A percentile compares a stretch with the other conserved stretches of the same genome.
Evolutionary conservation across 2,113 vertebrate genomes (phyloP).

Genomic region (Tor tambroides): DNA sequence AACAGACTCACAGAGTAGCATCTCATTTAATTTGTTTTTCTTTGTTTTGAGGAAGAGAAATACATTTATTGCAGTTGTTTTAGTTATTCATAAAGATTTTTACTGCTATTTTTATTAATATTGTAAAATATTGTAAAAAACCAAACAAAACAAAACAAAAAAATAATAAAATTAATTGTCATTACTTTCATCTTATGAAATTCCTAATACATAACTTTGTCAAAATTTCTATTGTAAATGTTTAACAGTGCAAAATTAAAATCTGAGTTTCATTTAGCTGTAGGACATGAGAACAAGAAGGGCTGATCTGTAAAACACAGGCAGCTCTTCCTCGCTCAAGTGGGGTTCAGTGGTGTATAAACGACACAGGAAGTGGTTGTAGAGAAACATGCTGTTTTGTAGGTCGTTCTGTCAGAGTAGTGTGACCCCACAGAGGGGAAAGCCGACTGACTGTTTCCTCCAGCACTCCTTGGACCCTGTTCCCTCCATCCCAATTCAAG

Average conservation of each 20-base stretch:
- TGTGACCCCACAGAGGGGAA: not conserved
- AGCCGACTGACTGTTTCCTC: not conserved
- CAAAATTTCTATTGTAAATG: not conserved
- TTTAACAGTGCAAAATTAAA: not conserved
- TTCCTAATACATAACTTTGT: not conserved
- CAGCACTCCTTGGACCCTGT: not conserved
- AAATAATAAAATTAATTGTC: too few relatives aligned
- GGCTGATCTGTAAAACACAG: not conserved
- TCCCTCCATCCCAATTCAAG: not conserved
- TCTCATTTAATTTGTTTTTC: not conserved
- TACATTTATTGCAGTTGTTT: not conserved
- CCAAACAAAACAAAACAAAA: too few relatives aligned
- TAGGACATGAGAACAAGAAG: not conserved
- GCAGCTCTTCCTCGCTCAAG: not conserved
- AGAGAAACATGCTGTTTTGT: conserved; percentile 2
- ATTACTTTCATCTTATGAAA: too few relatives aligned
- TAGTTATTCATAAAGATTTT: too few relatives aligned
- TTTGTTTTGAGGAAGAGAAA: not conserved
- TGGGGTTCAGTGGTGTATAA: not conserved
- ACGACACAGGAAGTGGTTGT: conserved; percentile 5
- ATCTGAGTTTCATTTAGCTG: not conserved
- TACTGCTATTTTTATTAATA: not conserved
- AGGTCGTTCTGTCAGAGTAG: not conserved
- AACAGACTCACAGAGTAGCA: not conserved
- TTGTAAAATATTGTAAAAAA: too few relatives aligned